Evolutionary conservation across 2,113 vertebrate species (phyloP).

Genomic region (Centropus unirufus): DNA sequence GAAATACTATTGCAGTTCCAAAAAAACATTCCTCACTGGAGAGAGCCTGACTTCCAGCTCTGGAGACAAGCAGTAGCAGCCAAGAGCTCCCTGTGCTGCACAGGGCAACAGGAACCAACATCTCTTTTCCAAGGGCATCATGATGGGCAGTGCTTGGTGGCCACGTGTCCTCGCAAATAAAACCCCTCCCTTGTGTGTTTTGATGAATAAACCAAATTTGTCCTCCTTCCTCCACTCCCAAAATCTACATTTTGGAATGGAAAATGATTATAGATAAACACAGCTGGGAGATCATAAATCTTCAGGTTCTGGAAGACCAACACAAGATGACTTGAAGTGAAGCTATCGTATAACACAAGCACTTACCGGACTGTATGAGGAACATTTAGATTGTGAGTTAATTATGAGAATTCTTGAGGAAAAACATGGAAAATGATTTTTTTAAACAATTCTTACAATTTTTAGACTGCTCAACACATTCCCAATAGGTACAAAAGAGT

Average conservation of each 20-base stretch:
- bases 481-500: not conserved
- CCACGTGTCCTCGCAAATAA: fast-evolving
- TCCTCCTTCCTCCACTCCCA: not conserved
- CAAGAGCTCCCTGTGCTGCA: not conserved
- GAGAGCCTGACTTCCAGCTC: not conserved
- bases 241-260: not conserved
- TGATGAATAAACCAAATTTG: not conserved
- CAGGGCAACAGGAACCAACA: not conserved
- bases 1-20: not conserved
- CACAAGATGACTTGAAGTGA: not conserved
- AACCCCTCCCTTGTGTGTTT: not conserved
- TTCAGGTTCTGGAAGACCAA: not conserved
- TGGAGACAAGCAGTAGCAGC: not conserved
- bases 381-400: not conserved
- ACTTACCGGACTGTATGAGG: not conserved
- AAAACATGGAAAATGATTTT: not conserved
- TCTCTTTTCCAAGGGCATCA: not conserved
- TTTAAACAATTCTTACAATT: not conserved
- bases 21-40: not conserved
- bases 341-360: not conserved
- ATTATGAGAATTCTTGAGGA: not conserved
- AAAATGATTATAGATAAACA: not conserved
- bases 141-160: not conserved
- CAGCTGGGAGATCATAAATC: not conserved
- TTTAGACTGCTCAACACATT: not conserved